Evolutionary conservation across 2,113 vertebrate genomes (phyloP), one percentile per base, ranked within the genome.

Genomic region (Rhodinocichla rosea): DNA sequence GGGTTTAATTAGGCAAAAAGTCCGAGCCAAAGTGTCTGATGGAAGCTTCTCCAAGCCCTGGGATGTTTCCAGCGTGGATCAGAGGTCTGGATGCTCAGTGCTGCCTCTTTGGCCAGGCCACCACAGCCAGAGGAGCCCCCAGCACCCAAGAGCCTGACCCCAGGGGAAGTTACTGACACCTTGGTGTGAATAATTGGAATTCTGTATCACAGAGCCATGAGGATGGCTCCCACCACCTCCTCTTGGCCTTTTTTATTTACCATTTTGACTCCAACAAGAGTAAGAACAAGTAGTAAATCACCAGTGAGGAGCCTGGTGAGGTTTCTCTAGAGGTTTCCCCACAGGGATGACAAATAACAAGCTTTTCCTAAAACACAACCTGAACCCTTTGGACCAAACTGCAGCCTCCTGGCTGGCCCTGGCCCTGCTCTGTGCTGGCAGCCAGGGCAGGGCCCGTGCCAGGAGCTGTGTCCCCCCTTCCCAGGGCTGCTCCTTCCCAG

Each of bases 401-500:
- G 3, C 45, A 23, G 30, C 16, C 3, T 44, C 4, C 11, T 10
- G 42, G 40, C 69, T 44, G 24, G 0, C 15, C 60, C 71, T 2
- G 56, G 10, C 49, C 64, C 82, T 9, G 1, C 52, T 40, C 52
- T 39, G n/a, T 9, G 79, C 87, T 65, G 74, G 77, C 89, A 86
- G 81, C 33, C 19, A 2, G 0, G 4, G 39, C 92, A 65, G 70
- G 60, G 55, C 3, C 64, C 0, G 0, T 1, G 1, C 70, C 8
- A 14, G 83, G 35, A 75, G 24, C 57, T 11, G 30, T 3, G 14
- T 37, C 30, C 65, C 55, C 33, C 1, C 60, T 62, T 42, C 77
- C 83, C 1, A 0, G 64, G 17, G 84, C 90, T 71, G 67, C 35
- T 89, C 73, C 4, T 56, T 87, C 76, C 74, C 35, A 1, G 59